Conservation (phyloP, 2,113 vertebrate genomes). For the Gymnarchus niloticus region DNA sequence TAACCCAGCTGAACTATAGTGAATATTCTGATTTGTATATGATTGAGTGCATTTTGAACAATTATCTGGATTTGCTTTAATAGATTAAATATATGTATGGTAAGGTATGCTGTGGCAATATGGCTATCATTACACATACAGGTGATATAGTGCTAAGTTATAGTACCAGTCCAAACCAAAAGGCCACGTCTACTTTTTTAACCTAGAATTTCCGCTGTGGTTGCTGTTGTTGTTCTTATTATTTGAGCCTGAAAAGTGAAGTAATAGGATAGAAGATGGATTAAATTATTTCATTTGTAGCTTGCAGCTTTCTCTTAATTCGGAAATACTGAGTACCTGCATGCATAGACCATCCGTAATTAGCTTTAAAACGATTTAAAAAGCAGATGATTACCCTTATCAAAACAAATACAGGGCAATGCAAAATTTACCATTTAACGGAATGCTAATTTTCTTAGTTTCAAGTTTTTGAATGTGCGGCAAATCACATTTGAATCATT, state of each 20-base stretch:
- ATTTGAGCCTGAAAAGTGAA: neutral
- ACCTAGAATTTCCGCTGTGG: conserved; percentile 2
- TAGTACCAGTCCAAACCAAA: neutral
- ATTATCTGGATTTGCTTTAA: neutral
- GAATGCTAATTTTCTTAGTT: neutral
- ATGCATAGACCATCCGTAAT: neutral
- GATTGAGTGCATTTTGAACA: neutral
- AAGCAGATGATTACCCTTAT: too few relatives aligned
- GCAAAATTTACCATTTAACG: neutral
- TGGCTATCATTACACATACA: too few relatives aligned
- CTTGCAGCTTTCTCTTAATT: too few relatives aligned
- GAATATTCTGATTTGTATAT: neutral
- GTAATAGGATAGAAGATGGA: too few relatives aligned
- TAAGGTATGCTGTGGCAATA: too few relatives aligned
- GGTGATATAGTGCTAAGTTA: neutral
- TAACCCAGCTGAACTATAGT: neutral
- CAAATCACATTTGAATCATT: neutral
- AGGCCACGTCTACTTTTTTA: neutral
- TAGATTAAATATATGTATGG: neutral
- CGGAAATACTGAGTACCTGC: neutral
- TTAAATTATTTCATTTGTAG: too few relatives aligned
- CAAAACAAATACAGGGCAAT: too few relatives aligned
- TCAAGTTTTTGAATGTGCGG: neutral
- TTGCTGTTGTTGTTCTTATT: neutral
- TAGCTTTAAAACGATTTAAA: neutral